phyloP scores from a whole-genome alignment of 2,888 invertebrate genomes.

The Apantesis nais region DNA sequence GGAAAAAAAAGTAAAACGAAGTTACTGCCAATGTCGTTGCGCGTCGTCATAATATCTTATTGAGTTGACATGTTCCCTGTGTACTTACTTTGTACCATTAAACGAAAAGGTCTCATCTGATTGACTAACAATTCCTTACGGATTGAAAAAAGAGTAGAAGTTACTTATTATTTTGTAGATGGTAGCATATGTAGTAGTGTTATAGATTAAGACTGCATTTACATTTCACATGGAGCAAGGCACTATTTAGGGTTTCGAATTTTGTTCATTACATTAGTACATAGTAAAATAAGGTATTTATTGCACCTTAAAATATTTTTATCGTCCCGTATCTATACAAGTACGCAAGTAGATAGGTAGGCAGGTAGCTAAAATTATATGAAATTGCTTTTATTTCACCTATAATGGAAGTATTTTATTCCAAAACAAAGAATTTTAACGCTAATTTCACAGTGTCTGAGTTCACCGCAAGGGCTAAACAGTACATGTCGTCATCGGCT shows the following conservation, averaged over 20 bases:
- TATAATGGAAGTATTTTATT: constrained; percentile 35
- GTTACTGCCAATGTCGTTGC: neutral
- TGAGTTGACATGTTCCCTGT: neutral
- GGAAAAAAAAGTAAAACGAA: neutral
- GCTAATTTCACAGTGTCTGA: constrained; percentile 63
- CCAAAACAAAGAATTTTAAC: constrained; percentile 58
- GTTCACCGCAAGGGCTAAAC: constrained; percentile 71
- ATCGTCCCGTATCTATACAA: neutral
- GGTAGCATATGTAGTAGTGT: neutral
- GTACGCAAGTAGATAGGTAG: neutral
- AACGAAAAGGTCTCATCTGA: neutral
- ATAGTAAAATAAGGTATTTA: neutral
- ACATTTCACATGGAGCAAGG: no score
- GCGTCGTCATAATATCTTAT: neutral
- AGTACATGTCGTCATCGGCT: constrained; percentile 72
- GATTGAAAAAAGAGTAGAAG: neutral
- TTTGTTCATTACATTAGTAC: neutral
- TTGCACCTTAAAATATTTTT: neutral
- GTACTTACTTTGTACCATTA: neutral
- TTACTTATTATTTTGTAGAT: neutral
- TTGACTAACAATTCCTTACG: neutral
- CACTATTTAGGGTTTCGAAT: neutral
- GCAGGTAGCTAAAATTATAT: neutral
- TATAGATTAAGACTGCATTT: neutral
- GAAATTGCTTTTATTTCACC: neutral